A percentile compares a stretch with the other conserved stretches of the same genome.
Evolutionary conservation across 2,113 vertebrate species (phyloP).

Genomic region (Mus spicilegus): DNA sequence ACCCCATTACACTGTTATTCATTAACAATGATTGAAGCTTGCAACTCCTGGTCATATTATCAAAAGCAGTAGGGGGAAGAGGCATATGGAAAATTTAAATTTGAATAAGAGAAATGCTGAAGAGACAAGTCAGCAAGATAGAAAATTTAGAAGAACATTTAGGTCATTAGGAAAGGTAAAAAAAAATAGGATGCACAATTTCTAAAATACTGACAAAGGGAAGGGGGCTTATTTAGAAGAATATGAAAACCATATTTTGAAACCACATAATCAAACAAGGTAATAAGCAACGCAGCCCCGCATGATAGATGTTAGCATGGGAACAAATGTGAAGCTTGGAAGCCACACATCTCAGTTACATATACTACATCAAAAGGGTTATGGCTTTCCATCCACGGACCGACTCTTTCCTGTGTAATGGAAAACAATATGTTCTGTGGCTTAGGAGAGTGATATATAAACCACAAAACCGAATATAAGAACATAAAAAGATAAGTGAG

Average conservation of each 20-base stretch:
- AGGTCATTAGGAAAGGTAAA: neutral
- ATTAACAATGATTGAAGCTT: neutral
- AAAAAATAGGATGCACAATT: neutral
- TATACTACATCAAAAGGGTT: neutral
- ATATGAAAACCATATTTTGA: neutral
- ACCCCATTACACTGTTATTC: too few species aligned
- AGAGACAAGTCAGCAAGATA: neutral
- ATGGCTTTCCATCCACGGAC: neutral
- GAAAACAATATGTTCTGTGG: neutral
- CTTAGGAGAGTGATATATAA: neutral
- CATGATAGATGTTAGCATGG: neutral
- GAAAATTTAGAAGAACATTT: neutral
- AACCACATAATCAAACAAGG: neutral
- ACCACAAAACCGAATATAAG: neutral
- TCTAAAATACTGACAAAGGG: neutral
- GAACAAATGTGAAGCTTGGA: neutral
- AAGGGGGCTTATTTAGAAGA: neutral
- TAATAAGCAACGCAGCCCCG: neutral
- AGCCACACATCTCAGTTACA: neutral
- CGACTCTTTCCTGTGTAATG: neutral
- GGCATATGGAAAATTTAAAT: neutral
- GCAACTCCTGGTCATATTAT: neutral
- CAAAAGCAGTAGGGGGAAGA: neutral
- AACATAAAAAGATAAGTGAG: neutral
- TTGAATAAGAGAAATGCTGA: neutral